Base-by-base conservation (phyloP, 2,797 vertebrate genomes). In the Eremophila alpestris region DNA sequence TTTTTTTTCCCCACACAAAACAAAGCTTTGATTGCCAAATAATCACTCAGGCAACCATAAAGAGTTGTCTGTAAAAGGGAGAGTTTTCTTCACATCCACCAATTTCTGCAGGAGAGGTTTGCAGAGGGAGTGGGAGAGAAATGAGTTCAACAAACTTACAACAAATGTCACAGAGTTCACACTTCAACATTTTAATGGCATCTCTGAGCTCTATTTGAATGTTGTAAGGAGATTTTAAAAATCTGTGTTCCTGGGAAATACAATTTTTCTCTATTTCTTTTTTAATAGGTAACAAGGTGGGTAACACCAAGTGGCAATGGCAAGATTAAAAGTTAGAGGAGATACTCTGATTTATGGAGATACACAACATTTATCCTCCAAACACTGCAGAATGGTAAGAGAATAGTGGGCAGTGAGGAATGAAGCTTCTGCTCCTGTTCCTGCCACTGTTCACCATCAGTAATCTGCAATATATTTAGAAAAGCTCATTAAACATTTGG, bases 141-240 rank as follows among this genome's bases (percentile, higher is more conserved):
- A 1, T n/a, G 36, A 27, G 2, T 56, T 45, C 59, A 40, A 27
- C 41, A 83, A 56, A 90, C 38, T 71, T 45, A 19, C 1, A 45
- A 63, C 5, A 54, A 89, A 81, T 60, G 36, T 34, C 60, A 54
- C 43, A 38, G 56, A 81, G n/a, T 70, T 89, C 46, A 60, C 63
- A 15, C 24, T 91, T 78, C 6, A 41, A 41, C 40, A 41, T 41
- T 13, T 10, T 76, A 38, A 95, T 96, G 81, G 67, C n/a, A 73
- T 68, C 69, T 89, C 63, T 74, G 75, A 93, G 76, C 55, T 83
- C 74, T 62, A 34, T 22, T 64, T 91, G 58, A 59, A 59, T 38
- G 58, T 91, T 63, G 10, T 87, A 80, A 87, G 82, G 82, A 95
- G 90, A 94, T 96, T 83, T 77, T 95, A 76, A 74, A 97, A 96